Percentiles rank a stretch among this genome's conserved stretches.
phyloP scores from a whole-genome alignment of 2,888 invertebrate species.

The Acanthopleura granulata region DNA sequence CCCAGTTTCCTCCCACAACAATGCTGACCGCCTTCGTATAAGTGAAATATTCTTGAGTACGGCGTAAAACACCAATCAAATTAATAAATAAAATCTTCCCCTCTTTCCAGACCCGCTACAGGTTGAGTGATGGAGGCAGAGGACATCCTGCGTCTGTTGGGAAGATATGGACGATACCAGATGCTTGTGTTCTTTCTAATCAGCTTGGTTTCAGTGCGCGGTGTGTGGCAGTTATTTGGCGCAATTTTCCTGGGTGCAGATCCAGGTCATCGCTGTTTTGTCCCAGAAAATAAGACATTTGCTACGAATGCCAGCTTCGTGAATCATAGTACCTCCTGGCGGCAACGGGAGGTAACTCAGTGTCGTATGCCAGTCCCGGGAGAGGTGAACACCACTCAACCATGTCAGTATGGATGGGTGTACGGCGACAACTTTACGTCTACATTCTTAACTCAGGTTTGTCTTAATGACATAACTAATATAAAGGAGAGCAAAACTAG shows the following conservation, averaged over 20 bases:
- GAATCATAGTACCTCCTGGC: background rate
- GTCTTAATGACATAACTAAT: too few species aligned
- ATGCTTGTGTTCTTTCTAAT: conserved; percentile 40
- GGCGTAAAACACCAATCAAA: too few species aligned
- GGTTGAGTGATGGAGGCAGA: conserved; percentile 29
- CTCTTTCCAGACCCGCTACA: background rate
- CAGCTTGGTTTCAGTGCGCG: conserved; percentile 49
- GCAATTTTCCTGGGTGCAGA: conserved; percentile 35
- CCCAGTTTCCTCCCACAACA: too few species aligned
- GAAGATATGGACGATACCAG: conserved; percentile 44
- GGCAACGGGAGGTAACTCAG: background rate
- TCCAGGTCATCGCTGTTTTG: conserved; percentile 46
- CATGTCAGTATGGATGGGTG: conserved; percentile 37
- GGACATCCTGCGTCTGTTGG: conserved; percentile 36
- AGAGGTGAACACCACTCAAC: background rate
- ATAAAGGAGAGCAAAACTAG: too few species aligned
- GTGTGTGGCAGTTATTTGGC: conserved; percentile 53
- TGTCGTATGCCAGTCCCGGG: background rate
- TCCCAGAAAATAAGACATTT: conserved; percentile 20
- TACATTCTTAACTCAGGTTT: too few species aligned
- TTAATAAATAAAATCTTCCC: background rate
- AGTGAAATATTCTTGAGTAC: too few species aligned
- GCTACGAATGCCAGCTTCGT: conserved; percentile 8
- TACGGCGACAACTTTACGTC: conserved; percentile 31
- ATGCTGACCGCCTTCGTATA: too few species aligned